Conservation (phyloP, 37 sponge, comb jelly and placozoan species). For the Chondrilla cf. caribensis region DNA sequence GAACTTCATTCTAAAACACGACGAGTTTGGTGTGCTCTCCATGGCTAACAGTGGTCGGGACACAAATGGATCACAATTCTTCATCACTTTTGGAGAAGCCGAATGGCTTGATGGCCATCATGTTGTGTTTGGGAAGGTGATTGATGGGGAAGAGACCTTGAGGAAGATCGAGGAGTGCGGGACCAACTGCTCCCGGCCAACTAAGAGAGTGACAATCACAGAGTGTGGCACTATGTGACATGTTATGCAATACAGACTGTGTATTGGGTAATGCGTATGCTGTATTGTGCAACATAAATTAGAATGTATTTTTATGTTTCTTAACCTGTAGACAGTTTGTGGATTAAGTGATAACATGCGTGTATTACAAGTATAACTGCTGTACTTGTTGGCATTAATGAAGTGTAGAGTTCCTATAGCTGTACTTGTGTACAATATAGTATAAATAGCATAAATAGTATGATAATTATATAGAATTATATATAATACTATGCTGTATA, state of each 20-base stretch:
- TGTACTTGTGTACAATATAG: too few relatives aligned
- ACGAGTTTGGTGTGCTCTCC: conserved; percentile 82
- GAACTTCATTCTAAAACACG: conserved; percentile 88
- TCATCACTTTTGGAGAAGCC: conserved; percentile 92
- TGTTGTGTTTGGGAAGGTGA: conserved; percentile 92
- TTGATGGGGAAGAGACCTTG: conserved; percentile 89
- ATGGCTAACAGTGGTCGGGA: conserved; percentile 96
- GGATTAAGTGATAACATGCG: too few relatives aligned
- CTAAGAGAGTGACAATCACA: conserved; percentile 33
- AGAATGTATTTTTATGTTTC: too few relatives aligned
- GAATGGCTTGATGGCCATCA: conserved; percentile 94
- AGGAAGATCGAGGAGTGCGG: conserved; percentile 91
- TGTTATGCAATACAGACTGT: neutral
- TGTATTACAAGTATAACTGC: too few relatives aligned
- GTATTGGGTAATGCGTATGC: too few relatives aligned
- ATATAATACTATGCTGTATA: too few relatives aligned
- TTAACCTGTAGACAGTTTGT: too few relatives aligned
- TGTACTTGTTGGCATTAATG: too few relatives aligned
- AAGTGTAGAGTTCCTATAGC: too few relatives aligned
- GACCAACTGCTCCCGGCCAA: conserved; percentile 22
- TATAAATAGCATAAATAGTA: too few relatives aligned
- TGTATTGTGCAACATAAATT: too few relatives aligned
- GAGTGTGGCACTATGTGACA: conserved; percentile 29
- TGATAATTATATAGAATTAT: too few relatives aligned
- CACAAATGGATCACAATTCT: conserved; percentile 97